Evolutionary conservation across 37 sponge, comb jelly and placozoan genomes (phyloP).

Genomic region (Chondrilla cf. caribensis): DNA sequence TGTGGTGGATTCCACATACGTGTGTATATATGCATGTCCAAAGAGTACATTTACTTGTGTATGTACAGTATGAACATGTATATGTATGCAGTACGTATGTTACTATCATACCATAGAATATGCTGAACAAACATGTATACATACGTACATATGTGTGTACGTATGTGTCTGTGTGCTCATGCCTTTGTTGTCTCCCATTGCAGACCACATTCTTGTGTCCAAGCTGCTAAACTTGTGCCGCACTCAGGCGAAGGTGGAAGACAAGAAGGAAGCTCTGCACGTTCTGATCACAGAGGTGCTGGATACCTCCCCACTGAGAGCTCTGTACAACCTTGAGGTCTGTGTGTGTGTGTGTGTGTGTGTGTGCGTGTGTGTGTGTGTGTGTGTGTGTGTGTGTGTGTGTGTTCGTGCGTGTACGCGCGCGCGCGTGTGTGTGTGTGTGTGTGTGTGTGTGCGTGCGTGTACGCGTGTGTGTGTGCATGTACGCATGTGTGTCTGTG

Average conservation of each 20-base stretch:
- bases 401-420: too few relatives aligned
- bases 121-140: not conserved
- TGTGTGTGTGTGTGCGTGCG: too few relatives aligned
- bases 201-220: constrained; percentile 21
- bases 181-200: not conserved
- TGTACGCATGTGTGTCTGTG: too few relatives aligned
- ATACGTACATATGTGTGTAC: not conserved
- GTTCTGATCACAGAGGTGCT: constrained; percentile 25
- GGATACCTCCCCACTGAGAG: constrained; percentile 35
- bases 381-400: too few relatives aligned
- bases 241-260: constrained; percentile 30
- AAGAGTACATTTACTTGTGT: too few relatives aligned
- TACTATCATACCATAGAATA: not conserved
- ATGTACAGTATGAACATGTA: not conserved
- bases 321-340: constrained; percentile 71
- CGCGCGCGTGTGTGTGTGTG: too few relatives aligned
- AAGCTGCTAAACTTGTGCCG: constrained; percentile 47
- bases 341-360: not conserved
- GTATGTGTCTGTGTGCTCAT: not conserved
- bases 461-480: too few relatives aligned
- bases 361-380: too few relatives aligned
- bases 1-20: too few relatives aligned
- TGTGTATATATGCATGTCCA: too few relatives aligned
- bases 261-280: constrained; percentile 4
- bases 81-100: not conserved